Conservation (phyloP, 2,888 invertebrate species). For the Boloria selene region DNA sequence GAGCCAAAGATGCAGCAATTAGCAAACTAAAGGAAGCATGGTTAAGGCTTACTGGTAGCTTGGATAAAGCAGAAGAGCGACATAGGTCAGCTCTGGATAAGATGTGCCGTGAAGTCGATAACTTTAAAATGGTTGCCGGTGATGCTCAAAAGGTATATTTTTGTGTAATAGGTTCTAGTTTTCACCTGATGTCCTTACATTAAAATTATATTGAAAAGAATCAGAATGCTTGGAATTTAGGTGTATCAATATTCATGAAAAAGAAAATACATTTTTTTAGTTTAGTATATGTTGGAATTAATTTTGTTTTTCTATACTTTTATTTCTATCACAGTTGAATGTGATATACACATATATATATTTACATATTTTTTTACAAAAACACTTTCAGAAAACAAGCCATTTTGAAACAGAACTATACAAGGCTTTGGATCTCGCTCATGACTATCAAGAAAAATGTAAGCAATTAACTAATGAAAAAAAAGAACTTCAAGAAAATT, state of each 20-base stretch:
- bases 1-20: constrained; percentile 87
- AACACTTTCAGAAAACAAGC: constrained; percentile 69
- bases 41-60: constrained; percentile 73
- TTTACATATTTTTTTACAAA: neutral
- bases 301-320: neutral
- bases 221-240: too few species aligned
- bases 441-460: constrained; percentile 85
- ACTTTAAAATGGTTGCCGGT: constrained; percentile 66
- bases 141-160: constrained; percentile 68
- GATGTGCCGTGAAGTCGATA: constrained; percentile 79
- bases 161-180: neutral
- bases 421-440: constrained; percentile 86
- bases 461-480: constrained; percentile 79
- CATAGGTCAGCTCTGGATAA: constrained; percentile 73
- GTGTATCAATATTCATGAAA: too few species aligned
- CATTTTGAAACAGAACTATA: constrained; percentile 87
- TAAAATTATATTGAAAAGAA: neutral
- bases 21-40: constrained; percentile 85
- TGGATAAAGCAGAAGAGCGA: constrained; percentile 74
- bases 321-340: neutral
- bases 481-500: constrained; percentile 59
- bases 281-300: too few species aligned
- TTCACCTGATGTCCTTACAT: too few species aligned
- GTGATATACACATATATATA: too few species aligned
- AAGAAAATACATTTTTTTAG: too few species aligned